These are phyloP conservation scores for Listronotus bonariensis DNA, from an alignment of 1,140 invertebrate genomes.

Conservation along the genomic window DNA sequence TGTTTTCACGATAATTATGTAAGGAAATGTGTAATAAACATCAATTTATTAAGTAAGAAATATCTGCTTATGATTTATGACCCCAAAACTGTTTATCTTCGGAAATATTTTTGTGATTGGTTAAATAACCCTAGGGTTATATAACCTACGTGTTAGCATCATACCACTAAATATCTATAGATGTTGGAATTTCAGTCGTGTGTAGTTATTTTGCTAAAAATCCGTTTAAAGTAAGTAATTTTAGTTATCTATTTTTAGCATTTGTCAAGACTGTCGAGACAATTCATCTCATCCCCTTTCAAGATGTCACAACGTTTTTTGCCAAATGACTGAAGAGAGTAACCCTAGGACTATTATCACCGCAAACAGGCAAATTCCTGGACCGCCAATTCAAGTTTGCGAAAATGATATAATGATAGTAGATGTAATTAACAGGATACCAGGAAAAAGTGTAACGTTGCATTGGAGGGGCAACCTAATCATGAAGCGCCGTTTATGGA, in stretches of 20 bases:
- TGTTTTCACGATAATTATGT: too few species aligned
- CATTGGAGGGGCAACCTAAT: constrained; percentile 87
- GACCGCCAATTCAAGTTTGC: constrained; percentile 84
- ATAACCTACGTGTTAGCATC: too few species aligned
- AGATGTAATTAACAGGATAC: constrained; percentile 78
- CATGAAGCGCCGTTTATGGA: constrained; percentile 82
- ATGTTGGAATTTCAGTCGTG: too few species aligned
- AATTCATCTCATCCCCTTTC: constrained; percentile 60
- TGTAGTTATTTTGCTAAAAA: too few species aligned
- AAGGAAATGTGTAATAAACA: too few species aligned
- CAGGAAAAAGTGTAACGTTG: constrained; percentile 71
- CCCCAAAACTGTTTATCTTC: too few species aligned
- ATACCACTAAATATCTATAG: too few species aligned
- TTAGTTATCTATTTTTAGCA: constrained; percentile 51
- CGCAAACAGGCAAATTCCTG: constrained; percentile 81
- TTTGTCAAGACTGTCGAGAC: constrained; percentile 67
- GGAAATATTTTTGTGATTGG: too few species aligned
- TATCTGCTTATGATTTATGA: too few species aligned
- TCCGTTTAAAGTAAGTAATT: too few species aligned
- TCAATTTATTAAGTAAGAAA: too few species aligned
- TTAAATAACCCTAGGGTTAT: too few species aligned
- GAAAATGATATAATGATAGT: constrained; percentile 84
- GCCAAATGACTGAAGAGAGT: constrained; percentile 71
- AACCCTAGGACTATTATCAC: constrained; percentile 71
- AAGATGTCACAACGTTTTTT: constrained; percentile 63